phyloP scores from a whole-genome alignment of 2,888 invertebrate species.

The Oasisia sp. region DNA sequence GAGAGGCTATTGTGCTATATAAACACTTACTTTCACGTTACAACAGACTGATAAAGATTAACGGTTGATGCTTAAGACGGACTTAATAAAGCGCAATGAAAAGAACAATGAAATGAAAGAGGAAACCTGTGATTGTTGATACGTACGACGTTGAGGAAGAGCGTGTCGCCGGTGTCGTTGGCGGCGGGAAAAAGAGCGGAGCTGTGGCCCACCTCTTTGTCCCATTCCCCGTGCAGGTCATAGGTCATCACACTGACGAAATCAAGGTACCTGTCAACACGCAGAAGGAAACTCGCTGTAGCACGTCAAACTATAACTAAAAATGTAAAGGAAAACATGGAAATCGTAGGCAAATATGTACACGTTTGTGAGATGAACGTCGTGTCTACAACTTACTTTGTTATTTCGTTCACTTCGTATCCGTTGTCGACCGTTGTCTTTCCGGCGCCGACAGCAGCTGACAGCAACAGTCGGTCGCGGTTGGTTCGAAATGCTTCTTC shows the following conservation, averaged over 20 bases:
- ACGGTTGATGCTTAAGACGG: too few relatives aligned
- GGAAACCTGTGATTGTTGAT: neutral
- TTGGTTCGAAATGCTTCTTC: slow-evolving; percentile 43
- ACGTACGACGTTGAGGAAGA: slow-evolving; percentile 22
- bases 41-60: too few relatives aligned
- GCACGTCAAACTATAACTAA: neutral
- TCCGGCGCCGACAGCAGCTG: slow-evolving; percentile 55
- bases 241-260: slow-evolving; percentile 55
- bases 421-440: slow-evolving; percentile 43
- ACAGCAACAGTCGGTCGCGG: slow-evolving; percentile 47
- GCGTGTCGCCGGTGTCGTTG: slow-evolving; percentile 42
- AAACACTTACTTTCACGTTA: too few relatives aligned
- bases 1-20: too few relatives aligned
- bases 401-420: slow-evolving; percentile 50
- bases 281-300: neutral
- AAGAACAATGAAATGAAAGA: neutral
- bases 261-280: slow-evolving; percentile 48
- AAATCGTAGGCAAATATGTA: neutral
- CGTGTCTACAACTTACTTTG: slow-evolving; percentile 43
- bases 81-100: neutral
- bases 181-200: slow-evolving; percentile 47
- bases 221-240: slow-evolving; percentile 58
- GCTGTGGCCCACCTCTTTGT: slow-evolving; percentile 52
- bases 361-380: neutral
- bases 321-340: neutral